Evolutionary conservation across 2,888 invertebrate species (phyloP), one percentile per base, ranked within the genome.

Genomic region (Watsonalla binaria): DNA sequence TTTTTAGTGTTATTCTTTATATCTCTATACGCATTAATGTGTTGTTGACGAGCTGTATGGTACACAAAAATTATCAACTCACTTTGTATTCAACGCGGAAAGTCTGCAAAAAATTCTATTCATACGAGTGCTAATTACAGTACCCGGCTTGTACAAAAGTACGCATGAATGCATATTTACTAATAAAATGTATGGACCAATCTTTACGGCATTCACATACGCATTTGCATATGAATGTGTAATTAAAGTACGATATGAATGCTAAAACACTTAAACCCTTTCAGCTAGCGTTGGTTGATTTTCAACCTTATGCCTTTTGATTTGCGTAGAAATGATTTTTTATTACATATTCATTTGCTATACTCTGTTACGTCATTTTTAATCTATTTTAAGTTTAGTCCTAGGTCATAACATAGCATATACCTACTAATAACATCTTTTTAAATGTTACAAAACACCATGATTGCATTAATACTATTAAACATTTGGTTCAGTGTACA

Each of bases 211-310:
- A 77, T 81, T 82, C 80, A 77, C 76, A 77, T 74, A 76, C 76
- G 80, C 69, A 90, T 90, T 90, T 88, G 80, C 89, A 90, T 90
- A 86, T 89, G 88, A 90, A 90, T 90, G 82, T 86, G 83, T 90
- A 89, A 90, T 90, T 90, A 90, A 87, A 86, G 79, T 82, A 78
- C 81, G 80, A 66, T 76, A 80, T 82, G 83, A 85, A 84, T 84
- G 77, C 76, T 74, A 79, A 81, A 81, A 83, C 76, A 79, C 71
- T 74, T 72, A 71, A 72, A 71, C 76, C 76, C 72, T 74, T 24
- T 70, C 56, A 60, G 54, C 58, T 59, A 58, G 60, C 61, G 63
- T 62, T 61, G 62, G 62, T 62, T 58, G 51, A 70, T 69, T 74
- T 72, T 74, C 62, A 66, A 72, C 72, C 66, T 68, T 69, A 66